phyloP scores from a whole-genome alignment of 2,113 vertebrate genomes.

The Trematocara nigrifrons region DNA sequence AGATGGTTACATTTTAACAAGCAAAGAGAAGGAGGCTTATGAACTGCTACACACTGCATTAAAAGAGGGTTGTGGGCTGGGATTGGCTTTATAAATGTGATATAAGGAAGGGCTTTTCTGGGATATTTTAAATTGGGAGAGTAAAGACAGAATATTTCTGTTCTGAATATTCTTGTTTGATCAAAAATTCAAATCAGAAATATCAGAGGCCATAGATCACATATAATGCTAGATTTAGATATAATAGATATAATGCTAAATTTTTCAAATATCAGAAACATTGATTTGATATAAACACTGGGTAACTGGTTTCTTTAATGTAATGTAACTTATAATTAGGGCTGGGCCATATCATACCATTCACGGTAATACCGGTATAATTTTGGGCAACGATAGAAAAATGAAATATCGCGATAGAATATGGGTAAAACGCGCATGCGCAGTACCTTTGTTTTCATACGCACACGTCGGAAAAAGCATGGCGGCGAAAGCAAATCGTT shows the following conservation, averaged over 20 bases:
- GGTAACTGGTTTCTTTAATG: not conserved
- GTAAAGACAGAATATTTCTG: not conserved
- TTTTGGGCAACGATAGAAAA: too few species aligned
- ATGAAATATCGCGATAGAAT: too few species aligned
- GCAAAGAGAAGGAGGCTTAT: not conserved
- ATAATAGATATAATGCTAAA: not conserved
- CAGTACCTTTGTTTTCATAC: too few species aligned
- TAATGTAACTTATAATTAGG: not conserved
- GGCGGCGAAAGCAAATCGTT: too few species aligned
- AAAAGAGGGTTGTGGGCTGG: accelerated
- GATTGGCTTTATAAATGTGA: not conserved
- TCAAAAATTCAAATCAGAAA: not conserved
- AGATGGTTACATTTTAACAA: not conserved
- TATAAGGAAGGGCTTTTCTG: not conserved
- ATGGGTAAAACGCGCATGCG: too few species aligned
- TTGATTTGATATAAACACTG: not conserved
- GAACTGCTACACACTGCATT: not conserved
- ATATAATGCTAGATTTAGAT: not conserved
- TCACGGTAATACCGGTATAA: too few species aligned
- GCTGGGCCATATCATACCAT: too few species aligned
- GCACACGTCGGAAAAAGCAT: too few species aligned
- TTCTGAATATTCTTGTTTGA: not conserved
- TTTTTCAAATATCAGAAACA: not conserved
- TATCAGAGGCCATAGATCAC: not conserved
- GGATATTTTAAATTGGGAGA: not conserved